Conservation (phyloP, 2,888 invertebrate species). For the Eulithis prunata region DNA sequence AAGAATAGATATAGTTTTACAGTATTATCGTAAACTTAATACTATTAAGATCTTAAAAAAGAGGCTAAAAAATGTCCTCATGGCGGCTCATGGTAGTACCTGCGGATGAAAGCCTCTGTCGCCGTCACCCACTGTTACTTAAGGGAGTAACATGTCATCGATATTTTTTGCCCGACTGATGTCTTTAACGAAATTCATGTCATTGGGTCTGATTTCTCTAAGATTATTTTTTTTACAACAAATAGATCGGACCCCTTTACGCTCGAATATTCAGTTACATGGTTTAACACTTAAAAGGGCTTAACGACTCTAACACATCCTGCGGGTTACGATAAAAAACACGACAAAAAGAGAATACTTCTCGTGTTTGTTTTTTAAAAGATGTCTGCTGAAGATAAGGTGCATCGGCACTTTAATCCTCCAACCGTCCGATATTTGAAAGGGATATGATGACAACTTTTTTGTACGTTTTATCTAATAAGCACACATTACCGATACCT, state of each 20-base stretch:
- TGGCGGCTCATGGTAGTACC: conserved; percentile 54
- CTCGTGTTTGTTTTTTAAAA: conserved; percentile 84
- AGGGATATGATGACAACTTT: conserved; percentile 84
- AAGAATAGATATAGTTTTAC: background rate
- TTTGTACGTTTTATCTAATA: conserved; percentile 80
- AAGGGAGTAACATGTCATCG: conserved; percentile 74
- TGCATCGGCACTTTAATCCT: conserved; percentile 83
- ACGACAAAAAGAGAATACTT: conserved; percentile 80
- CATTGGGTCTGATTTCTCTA: conserved; percentile 81
- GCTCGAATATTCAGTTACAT: conserved; percentile 84
- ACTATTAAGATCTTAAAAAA: conserved; percentile 76
- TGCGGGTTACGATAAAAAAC: conserved; percentile 84
- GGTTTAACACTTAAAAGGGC: conserved; percentile 85
- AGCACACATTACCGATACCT: conserved; percentile 74
- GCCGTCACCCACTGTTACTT: conserved; percentile 67
- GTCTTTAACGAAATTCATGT: conserved; percentile 83
- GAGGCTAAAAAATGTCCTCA: conserved; percentile 63
- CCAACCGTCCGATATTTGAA: conserved; percentile 82
- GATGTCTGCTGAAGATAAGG: conserved; percentile 83
- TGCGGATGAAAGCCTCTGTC: conserved; percentile 59
- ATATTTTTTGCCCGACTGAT: conserved; percentile 78
- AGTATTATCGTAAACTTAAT: conserved; percentile 74
- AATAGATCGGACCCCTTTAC: conserved; percentile 82
- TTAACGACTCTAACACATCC: conserved; percentile 85
- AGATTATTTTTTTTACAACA: conserved; percentile 82